Base-by-base conservation (phyloP, 2,797 vertebrate species). In the Phrynocephalus forsythii region DNA sequence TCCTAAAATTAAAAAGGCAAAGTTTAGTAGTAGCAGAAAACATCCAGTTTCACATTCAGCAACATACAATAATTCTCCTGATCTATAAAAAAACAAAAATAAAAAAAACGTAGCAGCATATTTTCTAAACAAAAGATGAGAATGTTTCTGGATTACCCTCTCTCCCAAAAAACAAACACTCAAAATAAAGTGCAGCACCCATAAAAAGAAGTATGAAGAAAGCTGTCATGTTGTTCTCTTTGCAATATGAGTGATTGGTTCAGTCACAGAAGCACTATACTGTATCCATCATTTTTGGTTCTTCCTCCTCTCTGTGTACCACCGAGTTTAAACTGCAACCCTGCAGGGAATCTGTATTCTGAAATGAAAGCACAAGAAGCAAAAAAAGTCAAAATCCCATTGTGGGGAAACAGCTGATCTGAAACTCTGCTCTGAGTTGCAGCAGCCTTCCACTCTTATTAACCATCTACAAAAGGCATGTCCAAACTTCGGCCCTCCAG, bases 151-250 rank as follows among this genome's bases (percentile, higher is more conserved):
- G 95, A 94, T 94, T 91, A 87, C 75, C 83, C 91, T 93, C 85
- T 90, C 91, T 50, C 66, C 91, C 92, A 96, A 97, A 60, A 18
- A 30, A n/a, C 20, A 18, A 63, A 63, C 30, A 80, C 60, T n/a
- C 96, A 97, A 97, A 98, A 97, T 98, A 99, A 99, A 99, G 98
- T 99, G 98, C 98, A 98, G 97, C 96, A 98, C 97, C 97, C 97
- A 97, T 97, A 97, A 97, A 97, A 96, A 95, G 94, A 96, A 97
- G 96, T 97, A 95, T 97, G 95, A 96, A 97, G 94, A 97, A 97
- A 95, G 96, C 95, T 96, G 96, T 96, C 93, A 95, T 93, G 92
- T 96, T 96, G 94, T 95, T 95, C 96, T 96, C 95, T 94, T 95
- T 93, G 91, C 90, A 92, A 91, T 82, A 84, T 87, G 88, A 92